Conservation (phyloP, 2,113 vertebrate genomes). For the Vombatus ursinus region DNA sequence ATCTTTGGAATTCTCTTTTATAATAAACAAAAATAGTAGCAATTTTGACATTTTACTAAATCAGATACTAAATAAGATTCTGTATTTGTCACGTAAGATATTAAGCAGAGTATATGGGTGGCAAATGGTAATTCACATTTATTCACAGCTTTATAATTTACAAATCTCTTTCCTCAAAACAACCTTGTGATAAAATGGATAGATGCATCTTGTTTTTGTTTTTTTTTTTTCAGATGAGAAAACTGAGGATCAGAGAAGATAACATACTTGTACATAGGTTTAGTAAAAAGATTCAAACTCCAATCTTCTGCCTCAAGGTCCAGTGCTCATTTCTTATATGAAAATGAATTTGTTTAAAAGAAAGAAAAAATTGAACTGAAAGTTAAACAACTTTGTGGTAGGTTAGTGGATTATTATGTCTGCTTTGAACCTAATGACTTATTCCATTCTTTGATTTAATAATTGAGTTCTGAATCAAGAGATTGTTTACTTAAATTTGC, state of each 20-base stretch:
- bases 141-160: background rate
- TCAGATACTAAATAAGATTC: background rate
- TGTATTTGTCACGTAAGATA: background rate
- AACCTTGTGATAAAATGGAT: background rate
- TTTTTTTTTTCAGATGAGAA: background rate
- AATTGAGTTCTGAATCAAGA: background rate
- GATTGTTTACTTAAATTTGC: background rate
- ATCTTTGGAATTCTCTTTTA: background rate
- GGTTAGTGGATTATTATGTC: background rate
- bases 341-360: background rate
- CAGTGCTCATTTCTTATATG: background rate
- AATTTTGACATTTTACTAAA: background rate
- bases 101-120: background rate
- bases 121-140: background rate
- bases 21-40: background rate
- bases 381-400: background rate
- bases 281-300: background rate
- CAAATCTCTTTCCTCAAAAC: background rate
- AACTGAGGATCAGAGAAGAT: background rate
- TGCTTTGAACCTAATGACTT: background rate
- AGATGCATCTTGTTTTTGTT: background rate
- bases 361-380: background rate
- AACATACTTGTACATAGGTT: background rate
- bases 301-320: background rate
- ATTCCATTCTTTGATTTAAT: background rate